These are phyloP conservation scores for Esperia sulphurella DNA, from an alignment of 2,888 invertebrate genomes.

Conservation along the genomic window DNA sequence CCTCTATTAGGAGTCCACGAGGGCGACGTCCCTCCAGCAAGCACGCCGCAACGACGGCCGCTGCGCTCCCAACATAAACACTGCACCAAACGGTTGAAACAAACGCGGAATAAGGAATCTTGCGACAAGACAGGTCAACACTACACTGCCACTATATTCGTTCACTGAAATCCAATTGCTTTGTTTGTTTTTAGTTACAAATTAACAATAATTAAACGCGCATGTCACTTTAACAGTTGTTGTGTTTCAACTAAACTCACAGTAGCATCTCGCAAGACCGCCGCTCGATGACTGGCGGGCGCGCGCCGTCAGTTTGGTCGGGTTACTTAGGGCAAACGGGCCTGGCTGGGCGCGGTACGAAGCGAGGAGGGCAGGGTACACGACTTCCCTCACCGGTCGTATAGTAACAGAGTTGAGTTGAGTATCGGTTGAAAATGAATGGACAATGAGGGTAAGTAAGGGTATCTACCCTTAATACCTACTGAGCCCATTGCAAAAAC, in stretches of 20 bases:
- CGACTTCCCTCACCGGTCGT: conserved; percentile 32
- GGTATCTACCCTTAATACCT: conserved; percentile 3
- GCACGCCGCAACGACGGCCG: conserved; percentile 62
- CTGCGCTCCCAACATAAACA: conserved; percentile 75
- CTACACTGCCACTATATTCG: conserved; percentile 55
- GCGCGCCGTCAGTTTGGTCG: conserved; percentile 41
- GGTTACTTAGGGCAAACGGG: conserved; percentile 6
- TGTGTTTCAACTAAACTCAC: conserved; percentile 22
- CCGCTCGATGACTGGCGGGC: conserved; percentile 73
- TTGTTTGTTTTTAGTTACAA: conserved; percentile 68
- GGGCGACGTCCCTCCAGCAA: conserved; percentile 73
- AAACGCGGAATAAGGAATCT: conserved; percentile 42
- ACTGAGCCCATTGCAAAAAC: neutral
- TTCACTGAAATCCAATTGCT: conserved; percentile 68
- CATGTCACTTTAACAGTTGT: conserved; percentile 56
- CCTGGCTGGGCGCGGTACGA: conserved; percentile 25
- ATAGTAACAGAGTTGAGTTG: conserved; percentile 27
- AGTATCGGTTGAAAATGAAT: conserved; percentile 28
- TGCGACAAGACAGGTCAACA: conserved; percentile 39
- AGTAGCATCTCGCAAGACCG: conserved; percentile 39
- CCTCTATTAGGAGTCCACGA: conserved; percentile 66
- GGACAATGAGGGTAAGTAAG: conserved; percentile 28
- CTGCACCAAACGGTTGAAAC: conserved; percentile 65
- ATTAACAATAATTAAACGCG: conserved; percentile 54
- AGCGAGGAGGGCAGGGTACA: conserved; percentile 24